Evolutionary conservation across 2,113 vertebrate species (phyloP).

Genomic region (Sarotherodon lohbergeri): DNA sequence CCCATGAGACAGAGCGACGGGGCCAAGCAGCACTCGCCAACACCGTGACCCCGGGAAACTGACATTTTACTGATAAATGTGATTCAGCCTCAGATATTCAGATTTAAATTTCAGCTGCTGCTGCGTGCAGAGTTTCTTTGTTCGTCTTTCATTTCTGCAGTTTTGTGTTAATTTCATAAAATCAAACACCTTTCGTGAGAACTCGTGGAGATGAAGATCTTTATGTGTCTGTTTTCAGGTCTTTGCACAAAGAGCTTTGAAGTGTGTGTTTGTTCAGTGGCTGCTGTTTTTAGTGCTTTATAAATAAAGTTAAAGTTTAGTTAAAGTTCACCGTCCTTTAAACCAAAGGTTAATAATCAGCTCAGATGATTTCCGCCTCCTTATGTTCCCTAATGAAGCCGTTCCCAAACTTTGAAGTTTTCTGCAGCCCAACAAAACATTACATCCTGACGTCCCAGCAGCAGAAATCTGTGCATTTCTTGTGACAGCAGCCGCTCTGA

Average conservation of each 20-base stretch:
- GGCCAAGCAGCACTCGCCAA: neutral
- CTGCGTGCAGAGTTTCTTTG: neutral
- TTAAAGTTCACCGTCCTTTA: neutral
- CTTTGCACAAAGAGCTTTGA: neutral
- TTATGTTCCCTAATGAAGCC: neutral
- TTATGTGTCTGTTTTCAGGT: rapidly evolving
- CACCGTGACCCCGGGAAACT: rapidly evolving
- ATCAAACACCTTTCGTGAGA: neutral
- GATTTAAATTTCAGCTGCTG: neutral
- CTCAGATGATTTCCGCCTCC: neutral
- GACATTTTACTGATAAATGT: neutral
- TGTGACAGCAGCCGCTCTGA: neutral
- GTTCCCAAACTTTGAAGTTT: neutral
- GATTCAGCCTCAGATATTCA: neutral
- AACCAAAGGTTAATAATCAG: neutral
- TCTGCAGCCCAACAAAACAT: neutral
- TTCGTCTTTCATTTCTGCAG: neutral
- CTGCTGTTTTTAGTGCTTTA: neutral
- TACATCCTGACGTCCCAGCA: rapidly evolving
- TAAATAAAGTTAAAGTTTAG: neutral
- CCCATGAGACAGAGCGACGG: rapidly evolving
- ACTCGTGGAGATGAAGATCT: neutral
- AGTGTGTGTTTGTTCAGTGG: neutral
- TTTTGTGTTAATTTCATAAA: neutral
- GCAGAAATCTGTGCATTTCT: neutral